A percentile compares a stretch with the other conserved stretches of the same genome.
Evolutionary conservation across 2,888 invertebrate species (phyloP).

Genomic region (Tachina grossa): DNA sequence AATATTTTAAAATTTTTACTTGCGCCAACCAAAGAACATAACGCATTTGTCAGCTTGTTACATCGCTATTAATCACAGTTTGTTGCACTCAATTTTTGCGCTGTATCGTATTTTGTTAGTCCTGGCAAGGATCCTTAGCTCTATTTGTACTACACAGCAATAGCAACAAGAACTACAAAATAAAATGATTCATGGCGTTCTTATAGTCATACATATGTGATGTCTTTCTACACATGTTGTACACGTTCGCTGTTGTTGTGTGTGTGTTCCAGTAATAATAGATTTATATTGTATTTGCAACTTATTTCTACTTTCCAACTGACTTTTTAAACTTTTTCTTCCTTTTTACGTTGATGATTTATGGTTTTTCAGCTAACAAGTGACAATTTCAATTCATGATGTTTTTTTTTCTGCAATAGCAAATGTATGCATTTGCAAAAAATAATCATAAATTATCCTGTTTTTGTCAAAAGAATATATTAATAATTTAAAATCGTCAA

Average conservation of each 20-base stretch:
- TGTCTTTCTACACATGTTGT: conserved; percentile 66
- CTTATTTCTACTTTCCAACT: conserved; percentile 56
- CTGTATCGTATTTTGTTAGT: conserved; percentile 22
- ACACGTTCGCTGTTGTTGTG: background rate
- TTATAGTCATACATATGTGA: conserved; percentile 65
- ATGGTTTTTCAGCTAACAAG: conserved; percentile 67
- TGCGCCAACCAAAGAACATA: conserved; percentile 45
- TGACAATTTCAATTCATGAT: conserved; percentile 72
- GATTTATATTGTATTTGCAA: conserved; percentile 66
- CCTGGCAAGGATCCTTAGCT: conserved; percentile 53
- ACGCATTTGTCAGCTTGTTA: conserved; percentile 71
- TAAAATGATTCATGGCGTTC: conserved; percentile 69
- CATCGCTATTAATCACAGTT: conserved; percentile 72
- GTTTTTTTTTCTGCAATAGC: conserved; percentile 46
- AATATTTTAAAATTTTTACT: conserved; percentile 53
- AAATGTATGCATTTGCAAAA: conserved; percentile 57
- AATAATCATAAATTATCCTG: conserved; percentile 74
- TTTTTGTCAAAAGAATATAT: conserved; percentile 68
- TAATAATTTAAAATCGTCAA: conserved; percentile 66
- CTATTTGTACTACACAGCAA: conserved; percentile 17
- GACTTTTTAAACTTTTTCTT: conserved; percentile 63
- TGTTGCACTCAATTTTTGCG: conserved; percentile 68
- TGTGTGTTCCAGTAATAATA: conserved; percentile 51
- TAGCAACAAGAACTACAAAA: conserved; percentile 12
- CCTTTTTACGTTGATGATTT: conserved; percentile 67